A percentile compares a stretch with the other conserved stretches of the same genome.
These are phyloP conservation scores for Pluvialis apricaria DNA, from an alignment of 2,113 vertebrate genomes.

Conservation along the genomic window DNA sequence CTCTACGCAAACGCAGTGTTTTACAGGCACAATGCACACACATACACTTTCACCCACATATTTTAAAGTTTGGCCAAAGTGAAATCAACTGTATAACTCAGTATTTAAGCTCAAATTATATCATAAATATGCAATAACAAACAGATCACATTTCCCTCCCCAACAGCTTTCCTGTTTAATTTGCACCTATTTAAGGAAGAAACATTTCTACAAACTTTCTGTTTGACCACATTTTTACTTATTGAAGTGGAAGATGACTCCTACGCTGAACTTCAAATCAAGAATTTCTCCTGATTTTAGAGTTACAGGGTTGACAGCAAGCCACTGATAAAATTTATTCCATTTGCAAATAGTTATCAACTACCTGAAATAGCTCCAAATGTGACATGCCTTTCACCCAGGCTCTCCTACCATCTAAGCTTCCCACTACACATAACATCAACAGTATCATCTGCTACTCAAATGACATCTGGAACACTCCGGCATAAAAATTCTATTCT, in stretches of 20 bases:
- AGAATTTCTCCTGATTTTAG: neutral
- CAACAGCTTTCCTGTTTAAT: neutral
- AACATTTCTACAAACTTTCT: neutral
- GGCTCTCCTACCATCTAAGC: neutral
- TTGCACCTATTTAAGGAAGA: neutral
- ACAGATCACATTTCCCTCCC: neutral
- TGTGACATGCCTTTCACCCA: neutral
- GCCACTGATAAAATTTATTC: neutral
- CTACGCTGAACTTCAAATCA: neutral
- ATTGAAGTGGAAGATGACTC: neutral
- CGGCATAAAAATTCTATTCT: neutral
- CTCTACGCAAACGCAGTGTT: neutral
- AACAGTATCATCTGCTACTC: neutral
- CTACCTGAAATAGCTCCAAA: neutral
- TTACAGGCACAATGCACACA: neutral
- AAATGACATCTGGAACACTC: neutral
- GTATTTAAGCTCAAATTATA: neutral
- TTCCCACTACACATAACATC: neutral
- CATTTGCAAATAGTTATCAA: neutral
- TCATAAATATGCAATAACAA: neutral
- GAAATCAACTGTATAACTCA: neutral
- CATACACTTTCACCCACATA: neutral
- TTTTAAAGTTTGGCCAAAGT: neutral
- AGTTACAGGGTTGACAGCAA: neutral
- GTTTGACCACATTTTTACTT: neutral